Base-by-base conservation (phyloP, 2,888 invertebrate genomes). In the Fabriciana adippe region DNA sequence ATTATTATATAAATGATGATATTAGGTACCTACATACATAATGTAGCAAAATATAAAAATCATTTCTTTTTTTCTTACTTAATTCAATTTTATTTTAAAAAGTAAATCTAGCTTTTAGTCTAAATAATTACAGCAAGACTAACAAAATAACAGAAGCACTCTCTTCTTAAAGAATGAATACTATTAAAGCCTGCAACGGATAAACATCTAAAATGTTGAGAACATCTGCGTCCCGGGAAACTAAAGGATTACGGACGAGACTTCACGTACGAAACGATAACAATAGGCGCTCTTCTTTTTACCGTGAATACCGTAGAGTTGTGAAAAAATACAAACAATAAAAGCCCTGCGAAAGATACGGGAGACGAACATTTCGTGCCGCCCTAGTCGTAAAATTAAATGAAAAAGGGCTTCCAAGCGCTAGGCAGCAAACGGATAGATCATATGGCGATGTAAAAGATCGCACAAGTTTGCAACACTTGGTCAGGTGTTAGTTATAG, bases 241-340 rank as follows among this genome's bases (percentile, higher is more conserved):
- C 74, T 74, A 74, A 75, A 76, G 73, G 75, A 75, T 72, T 73
- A 73, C 71, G 57, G 68, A 64, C 70, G 70, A 72, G 68, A 66
- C 70, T 71, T 72, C 75, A 75, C 75, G 75, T 77, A 81, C 79
- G 79, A 78, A 82, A 80, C 81, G 82, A 79, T 84, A 85, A 85
- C 87, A 87, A 86, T 82, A 84, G 80, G 78, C 74, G 76, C 74
- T 81, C 76, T 75, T 80, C 79, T 83, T 83, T 86, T 83, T 81
- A 78, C 78, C 78, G 76, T 76, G 78, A 76, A 79, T 76, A 76
- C 79, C 72, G 76, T 76, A 73, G 81, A 86, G 80, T 83, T 86
- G 84, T 87, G 86, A 88, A 85, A 86, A 86, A 87, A 88, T 78
- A 84, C 82, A 84, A 87, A 87, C 84, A 86, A 87, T 86, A 86